These are phyloP conservation scores for Aplodontia rufa DNA, from an alignment of 2,113 vertebrate species.

Conservation along the genomic window DNA sequence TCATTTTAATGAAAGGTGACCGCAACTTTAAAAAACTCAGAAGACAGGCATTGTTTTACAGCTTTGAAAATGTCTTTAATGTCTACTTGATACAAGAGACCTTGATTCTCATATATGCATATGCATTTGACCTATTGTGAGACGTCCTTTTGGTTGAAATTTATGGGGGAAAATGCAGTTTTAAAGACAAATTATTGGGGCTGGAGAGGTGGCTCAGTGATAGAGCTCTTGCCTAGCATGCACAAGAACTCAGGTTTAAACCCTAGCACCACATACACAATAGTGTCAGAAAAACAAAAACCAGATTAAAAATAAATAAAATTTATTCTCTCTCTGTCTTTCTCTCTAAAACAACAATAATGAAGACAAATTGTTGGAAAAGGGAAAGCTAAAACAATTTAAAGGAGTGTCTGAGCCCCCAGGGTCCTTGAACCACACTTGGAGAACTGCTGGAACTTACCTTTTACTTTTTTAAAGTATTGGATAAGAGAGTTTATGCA, in stretches of 20 bases:
- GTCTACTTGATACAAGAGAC: background rate
- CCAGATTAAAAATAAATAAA: too few relatives aligned
- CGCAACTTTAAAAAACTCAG: background rate
- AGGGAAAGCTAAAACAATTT: background rate
- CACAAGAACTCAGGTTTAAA: too few relatives aligned
- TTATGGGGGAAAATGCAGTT: background rate
- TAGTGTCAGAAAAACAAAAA: too few relatives aligned
- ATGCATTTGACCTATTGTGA: background rate
- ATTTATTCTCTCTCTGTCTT: too few relatives aligned
- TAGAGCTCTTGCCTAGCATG: too few relatives aligned
- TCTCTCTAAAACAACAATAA: too few relatives aligned
- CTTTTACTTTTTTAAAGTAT: conserved; percentile 36
- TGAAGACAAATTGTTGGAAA: conserved; percentile 21
- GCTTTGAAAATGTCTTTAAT: conserved; percentile 10
- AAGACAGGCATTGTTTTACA: background rate
- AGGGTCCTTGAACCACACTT: conserved; percentile 31
- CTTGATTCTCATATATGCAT: background rate
- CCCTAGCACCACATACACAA: too few relatives aligned
- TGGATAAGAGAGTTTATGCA: background rate
- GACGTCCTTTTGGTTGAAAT: background rate
- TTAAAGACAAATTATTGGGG: conserved; percentile 13
- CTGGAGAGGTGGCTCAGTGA: too few relatives aligned
- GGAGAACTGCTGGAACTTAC: conserved; percentile 50
- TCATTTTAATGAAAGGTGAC: conserved; percentile 2
- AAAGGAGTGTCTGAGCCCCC: background rate